phyloP scores from a whole-genome alignment of 2,888 invertebrate genomes.

The Caenorhabditis doughertyi region DNA sequence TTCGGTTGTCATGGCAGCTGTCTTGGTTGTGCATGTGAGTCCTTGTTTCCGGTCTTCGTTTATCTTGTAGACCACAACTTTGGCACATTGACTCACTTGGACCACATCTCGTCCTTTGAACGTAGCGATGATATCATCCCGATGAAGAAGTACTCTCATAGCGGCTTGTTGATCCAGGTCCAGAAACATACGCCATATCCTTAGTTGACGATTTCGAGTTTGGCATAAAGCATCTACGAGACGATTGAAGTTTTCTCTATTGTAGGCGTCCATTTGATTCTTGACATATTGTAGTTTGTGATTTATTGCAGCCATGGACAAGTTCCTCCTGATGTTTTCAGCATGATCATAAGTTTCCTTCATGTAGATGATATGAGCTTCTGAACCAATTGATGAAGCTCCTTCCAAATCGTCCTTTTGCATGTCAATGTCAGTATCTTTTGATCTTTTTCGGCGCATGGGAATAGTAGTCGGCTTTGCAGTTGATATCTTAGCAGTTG shows the following conservation, averaged over 20 bases:
- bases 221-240: constrained; percentile 10
- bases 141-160: constrained; percentile 7
- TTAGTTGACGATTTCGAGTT: constrained; percentile 15
- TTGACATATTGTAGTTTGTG: constrained; percentile 4
- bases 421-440: neutral
- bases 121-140: constrained; percentile 5
- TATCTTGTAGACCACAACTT: neutral
- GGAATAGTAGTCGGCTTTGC: neutral
- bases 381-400: neutral
- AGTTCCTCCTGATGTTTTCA: constrained; percentile 7
- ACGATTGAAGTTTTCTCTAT: constrained; percentile 15
- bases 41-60: constrained; percentile 1
- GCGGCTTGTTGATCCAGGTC: constrained; percentile 23
- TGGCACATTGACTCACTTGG: neutral
- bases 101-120: constrained; percentile 20
- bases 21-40: neutral
- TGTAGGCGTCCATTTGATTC: neutral
- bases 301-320: neutral
- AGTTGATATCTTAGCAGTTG: too few species aligned
- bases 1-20: neutral
- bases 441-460: neutral
- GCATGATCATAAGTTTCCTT: constrained; percentile 8
- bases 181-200: constrained; percentile 24
- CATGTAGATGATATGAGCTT: constrained; percentile 11
- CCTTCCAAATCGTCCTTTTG: neutral